These are phyloP conservation scores for Clupea harengus DNA, from an alignment of 2,113 vertebrate species.

Conservation along the genomic window DNA sequence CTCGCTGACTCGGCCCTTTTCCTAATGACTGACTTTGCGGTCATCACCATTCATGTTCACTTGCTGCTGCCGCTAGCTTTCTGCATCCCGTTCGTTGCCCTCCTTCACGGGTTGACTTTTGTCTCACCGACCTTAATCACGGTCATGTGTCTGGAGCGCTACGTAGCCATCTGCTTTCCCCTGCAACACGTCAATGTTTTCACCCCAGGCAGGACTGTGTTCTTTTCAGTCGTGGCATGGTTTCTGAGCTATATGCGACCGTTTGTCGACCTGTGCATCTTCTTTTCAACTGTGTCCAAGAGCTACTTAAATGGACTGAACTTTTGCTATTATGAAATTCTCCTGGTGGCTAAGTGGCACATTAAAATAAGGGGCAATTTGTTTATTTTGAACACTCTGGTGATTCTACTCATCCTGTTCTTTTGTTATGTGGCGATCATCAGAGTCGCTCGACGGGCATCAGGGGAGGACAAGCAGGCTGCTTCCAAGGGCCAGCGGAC, in stretches of 20 bases:
- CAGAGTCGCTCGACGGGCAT: constrained; percentile 38
- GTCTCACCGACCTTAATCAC: constrained; percentile 38
- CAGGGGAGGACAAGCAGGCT: constrained; percentile 29
- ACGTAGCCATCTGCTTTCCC: constrained; percentile 48
- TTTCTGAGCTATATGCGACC: constrained; percentile 20
- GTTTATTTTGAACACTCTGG: constrained; percentile 22
- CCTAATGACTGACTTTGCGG: neutral
- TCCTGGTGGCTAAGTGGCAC: constrained; percentile 39
- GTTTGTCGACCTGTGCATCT: constrained; percentile 7
- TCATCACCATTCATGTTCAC: neutral
- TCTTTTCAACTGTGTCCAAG: neutral
- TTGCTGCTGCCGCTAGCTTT: neutral
- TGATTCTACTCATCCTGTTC: constrained; percentile 31
- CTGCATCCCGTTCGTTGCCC: neutral
- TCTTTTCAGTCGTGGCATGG: constrained; percentile 28
- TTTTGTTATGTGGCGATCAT: constrained; percentile 47
- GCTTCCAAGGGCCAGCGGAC: constrained; percentile 46
- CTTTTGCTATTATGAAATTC: constrained; percentile 26
- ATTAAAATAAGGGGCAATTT: constrained; percentile 1
- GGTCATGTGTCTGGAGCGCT: constrained; percentile 49
- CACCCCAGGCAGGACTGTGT: constrained; percentile 10
- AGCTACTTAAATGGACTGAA: neutral
- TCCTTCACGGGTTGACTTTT: neutral
- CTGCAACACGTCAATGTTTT: constrained; percentile 41
- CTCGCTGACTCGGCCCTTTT: neutral